Base-by-base conservation (phyloP, 1,140 invertebrate species). In the Phortica variegata region DNA sequence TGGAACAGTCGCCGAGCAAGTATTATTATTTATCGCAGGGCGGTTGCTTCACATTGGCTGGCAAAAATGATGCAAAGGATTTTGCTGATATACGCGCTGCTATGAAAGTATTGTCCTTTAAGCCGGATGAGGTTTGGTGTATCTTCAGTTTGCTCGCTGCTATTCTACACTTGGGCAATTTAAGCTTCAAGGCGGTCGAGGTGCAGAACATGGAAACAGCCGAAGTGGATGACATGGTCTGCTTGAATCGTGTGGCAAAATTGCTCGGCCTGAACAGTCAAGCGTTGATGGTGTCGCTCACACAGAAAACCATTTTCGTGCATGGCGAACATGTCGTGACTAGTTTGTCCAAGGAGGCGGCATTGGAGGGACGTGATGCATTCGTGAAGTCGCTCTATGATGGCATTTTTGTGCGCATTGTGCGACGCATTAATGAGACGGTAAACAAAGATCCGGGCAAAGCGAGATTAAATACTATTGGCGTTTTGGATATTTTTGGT, bases 401-500 rank as follows among this genome's bases (percentile, higher is more conserved):
- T 1, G 83, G 88, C 52, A 84, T 97, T 57, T 97, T 98, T 74
- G 83, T 93, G 37, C 89, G 87, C 78, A 92, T 98, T 47, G 90
- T 97, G 0, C 83, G 88, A 9, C 90, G 92, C 75, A 94, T 97
- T 38, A 97, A 98, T 70, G 80, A 83, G 53, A 91, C 93, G 1
- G 91, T 97, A 60, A 86, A 85, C 77, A 82, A 83, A 15, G 80
- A 84, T 52, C 43, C 57, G 3, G 40, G 43, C 1, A 74, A 77
- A 10, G 58, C 80, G 3, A 76, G 77, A 3, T 82, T 87, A 54
- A 84, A 81, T 46, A 87, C 86, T 1, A 95, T 97, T 51, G 94
- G 94, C 8, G 90, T 97, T 5, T 78, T 97, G 32, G 95, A 98
- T 75, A 97, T 97, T 58, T 97, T 96, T 79, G 95, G 95, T 10